phyloP scores from a whole-genome alignment of 1,140 invertebrate genomes.

The Scaptodrosophila lebanonensis region DNA sequence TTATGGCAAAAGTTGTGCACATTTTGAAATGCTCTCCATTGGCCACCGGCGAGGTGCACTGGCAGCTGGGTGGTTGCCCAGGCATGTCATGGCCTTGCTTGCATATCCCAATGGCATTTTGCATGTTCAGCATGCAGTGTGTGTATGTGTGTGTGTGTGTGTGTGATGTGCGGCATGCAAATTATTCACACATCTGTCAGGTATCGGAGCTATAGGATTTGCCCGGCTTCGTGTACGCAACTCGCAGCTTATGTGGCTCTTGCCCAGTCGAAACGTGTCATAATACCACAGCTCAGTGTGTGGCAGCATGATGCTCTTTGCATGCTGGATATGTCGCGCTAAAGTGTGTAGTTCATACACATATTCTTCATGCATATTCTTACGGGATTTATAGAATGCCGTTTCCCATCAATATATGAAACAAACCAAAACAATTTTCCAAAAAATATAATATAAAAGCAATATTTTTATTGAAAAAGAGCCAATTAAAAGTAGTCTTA shows the following conservation, averaged over 20 bases:
- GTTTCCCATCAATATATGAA: too few species aligned
- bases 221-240: conserved; percentile 37
- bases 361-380: too few species aligned
- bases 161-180: conserved; percentile 73
- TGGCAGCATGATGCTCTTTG: background rate
- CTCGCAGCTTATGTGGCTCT: conserved; percentile 30
- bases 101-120: conserved; percentile 59
- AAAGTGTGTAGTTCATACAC: too few species aligned
- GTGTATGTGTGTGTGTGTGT: too few species aligned
- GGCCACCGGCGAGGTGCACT: background rate
- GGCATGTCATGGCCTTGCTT: conserved; percentile 5
- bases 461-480: too few species aligned
- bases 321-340: too few species aligned
- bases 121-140: conserved; percentile 71
- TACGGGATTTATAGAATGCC: too few species aligned
- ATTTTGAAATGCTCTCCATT: conserved; percentile 15
- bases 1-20: conserved; percentile 15
- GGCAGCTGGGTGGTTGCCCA: background rate
- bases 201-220: conserved; percentile 64
- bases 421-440: too few species aligned
- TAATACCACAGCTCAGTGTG: background rate
- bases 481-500: too few species aligned
- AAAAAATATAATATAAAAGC: too few species aligned
- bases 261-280: conserved; percentile 2
- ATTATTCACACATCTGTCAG: conserved; percentile 65